These are phyloP conservation scores for Hydrotaea diabolus DNA, from an alignment of 2,888 invertebrate genomes.

Conservation along the genomic window DNA sequence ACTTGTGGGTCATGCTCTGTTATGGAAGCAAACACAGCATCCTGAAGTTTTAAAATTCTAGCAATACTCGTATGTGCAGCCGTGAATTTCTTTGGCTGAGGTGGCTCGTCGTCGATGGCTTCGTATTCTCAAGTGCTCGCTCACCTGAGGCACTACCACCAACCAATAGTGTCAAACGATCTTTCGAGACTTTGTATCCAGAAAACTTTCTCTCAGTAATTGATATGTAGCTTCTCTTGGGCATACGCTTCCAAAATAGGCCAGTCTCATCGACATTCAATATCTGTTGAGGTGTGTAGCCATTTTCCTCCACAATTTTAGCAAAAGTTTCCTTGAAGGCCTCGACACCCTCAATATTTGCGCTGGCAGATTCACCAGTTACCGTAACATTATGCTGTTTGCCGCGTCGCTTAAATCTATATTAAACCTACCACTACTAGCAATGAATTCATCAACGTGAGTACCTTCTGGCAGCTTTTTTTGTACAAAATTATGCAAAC, in stretches of 20 bases:
- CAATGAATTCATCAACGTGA: not conserved
- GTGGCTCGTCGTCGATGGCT: too few species aligned
- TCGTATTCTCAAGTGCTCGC: too few species aligned
- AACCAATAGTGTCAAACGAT: not conserved
- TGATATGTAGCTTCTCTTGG: slow-evolving; percentile 43
- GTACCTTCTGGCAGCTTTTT: not conserved
- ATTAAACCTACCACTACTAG: not conserved
- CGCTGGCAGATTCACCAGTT: not conserved
- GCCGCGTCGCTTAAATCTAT: not conserved
- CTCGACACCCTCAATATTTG: not conserved
- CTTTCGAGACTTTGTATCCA: slow-evolving; percentile 6
- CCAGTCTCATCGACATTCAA: slow-evolving; percentile 43
- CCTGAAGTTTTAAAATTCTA: too few species aligned
- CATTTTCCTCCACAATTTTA: slow-evolving; percentile 8
- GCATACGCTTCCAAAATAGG: slow-evolving; percentile 44
- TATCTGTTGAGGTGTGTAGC: not conserved
- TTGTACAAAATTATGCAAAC: not conserved
- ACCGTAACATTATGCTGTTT: not conserved
- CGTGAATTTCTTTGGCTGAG: too few species aligned
- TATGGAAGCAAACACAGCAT: too few species aligned
- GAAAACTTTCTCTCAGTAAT: not conserved
- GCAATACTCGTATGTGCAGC: not conserved
- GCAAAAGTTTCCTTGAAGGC: not conserved
- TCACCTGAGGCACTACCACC: too few species aligned
- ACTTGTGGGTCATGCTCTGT: too few species aligned